Base-by-base conservation (phyloP, 1,140 invertebrate genomes). In the Heliothis subflexa region DNA sequence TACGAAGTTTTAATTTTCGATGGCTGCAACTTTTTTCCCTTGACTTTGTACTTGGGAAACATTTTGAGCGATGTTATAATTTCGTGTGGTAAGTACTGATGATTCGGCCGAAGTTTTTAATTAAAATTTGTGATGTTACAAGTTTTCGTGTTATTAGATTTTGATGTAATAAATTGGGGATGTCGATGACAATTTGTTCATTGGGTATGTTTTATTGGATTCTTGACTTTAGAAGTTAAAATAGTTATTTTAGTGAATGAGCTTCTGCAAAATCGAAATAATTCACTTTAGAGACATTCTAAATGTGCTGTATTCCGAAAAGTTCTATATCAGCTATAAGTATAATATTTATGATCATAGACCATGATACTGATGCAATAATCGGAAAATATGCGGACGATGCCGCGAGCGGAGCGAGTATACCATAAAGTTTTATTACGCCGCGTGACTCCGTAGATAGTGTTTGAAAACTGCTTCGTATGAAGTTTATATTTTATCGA, bases 1-100 rank as follows among this genome's bases (percentile, higher is more conserved):
- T 28, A 13, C 4, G 47, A 75, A 75, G 73, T 75, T 75, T 75
- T 75, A 75, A 75, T 75, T 62, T 62, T 75, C 73, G 59, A 75
- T 64, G 45, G 73, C 21, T 62, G 73, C 59, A 75, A 64, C 47
- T 62, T 75, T 74, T 61, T 61, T 74, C 54, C 71, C 71, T 74
- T 74, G 54, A 59, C 71, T 61, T 61, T 74, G 71, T 74, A 75
- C 73, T 75, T 75, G 16, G n/a, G 49, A 75, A 70, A 64, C 72
- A 74, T 75, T 74, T 61, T 75, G 47, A 62, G 73, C 57, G 73
- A 64, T 62, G 73, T 75, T 28, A 64, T 75, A 64, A 75, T 52
- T 62, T 75, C 28, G 71, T 74, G 54, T 57, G 71, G 54, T 61
- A 61, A 61, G 71, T 61, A 74, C 71, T 59, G 40, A 74, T 40